Evolutionary conservation across 2,113 vertebrate species (phyloP), one percentile per base, ranked within the genome.

Genomic region (Dicentrarchus labrax): DNA sequence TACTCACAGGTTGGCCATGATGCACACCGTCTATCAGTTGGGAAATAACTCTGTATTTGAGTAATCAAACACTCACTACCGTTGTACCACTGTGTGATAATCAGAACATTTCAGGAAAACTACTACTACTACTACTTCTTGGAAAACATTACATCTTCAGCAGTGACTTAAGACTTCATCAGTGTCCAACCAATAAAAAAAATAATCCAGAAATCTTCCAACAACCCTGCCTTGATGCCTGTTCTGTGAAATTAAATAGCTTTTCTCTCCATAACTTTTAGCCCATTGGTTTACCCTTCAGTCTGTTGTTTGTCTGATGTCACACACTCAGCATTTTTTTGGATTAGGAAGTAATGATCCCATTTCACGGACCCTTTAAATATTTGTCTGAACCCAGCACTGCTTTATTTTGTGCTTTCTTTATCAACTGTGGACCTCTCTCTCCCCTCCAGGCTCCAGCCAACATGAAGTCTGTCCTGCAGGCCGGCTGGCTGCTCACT

Each of bases 381-480:
- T 67, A 68, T 50, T 50, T 50, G 22, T 30, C 24, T 30, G 15
- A 48, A 11, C 41, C 3, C 62, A 15, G 22, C 12, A 2, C 43
- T 36, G n/a, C 21, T 11, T 24, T 50, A 12, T 17, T 66, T 15
- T 21, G 22, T 9, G 16, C 50, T 39, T 13, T 16, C 51, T 12
- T 54, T 13, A 39, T 16, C 41, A 10, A 72, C 41, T 2, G 10
- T 24, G 36, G 15, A 24, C 59, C 54, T 38, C 0, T 45, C 6
- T 39, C 3, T 22, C 13, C 19, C 60, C 56, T 38, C 0, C 93
- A 99, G 98, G 97, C 98, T 90, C 98, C 98, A 3, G 89, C 94
- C 78, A 99, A 95, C 94, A 99, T 99, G 98, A 99, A 99, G 89
- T 98, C 98, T 0, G 98, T 99, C 57, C 95, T 99, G 64, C 98